Evolutionary conservation across 2,797 vertebrate genomes (phyloP).

Genomic region (Channallabes apus): DNA sequence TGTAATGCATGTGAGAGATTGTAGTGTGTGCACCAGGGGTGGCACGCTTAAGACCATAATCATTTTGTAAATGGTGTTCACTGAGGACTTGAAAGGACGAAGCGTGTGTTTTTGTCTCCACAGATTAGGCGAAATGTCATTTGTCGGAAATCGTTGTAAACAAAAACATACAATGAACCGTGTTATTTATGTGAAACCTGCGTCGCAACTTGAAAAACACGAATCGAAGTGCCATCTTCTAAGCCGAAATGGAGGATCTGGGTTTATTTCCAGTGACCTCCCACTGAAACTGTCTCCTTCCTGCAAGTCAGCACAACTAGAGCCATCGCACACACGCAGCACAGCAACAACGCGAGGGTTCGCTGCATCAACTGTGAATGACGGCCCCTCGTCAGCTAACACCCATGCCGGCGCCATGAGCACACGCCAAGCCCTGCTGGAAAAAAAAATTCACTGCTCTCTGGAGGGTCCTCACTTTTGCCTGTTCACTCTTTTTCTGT

Average conservation of each 20-base stretch:
- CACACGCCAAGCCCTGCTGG: constrained; percentile 66
- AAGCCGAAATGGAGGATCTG: constrained; percentile 30
- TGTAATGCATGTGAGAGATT: constrained; percentile 20
- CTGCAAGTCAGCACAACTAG: constrained; percentile 38
- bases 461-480: constrained; percentile 68
- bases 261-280: constrained; percentile 31
- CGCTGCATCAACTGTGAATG: constrained; percentile 58
- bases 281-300: constrained; percentile 47
- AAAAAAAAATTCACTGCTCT: constrained; percentile 77
- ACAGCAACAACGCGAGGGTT: constrained; percentile 47
- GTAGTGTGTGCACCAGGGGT: constrained; percentile 37
- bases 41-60: constrained; percentile 43
- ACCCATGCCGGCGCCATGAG: constrained; percentile 68
- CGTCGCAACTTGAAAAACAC: constrained; percentile 24
- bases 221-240: constrained; percentile 42
- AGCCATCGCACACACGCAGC: constrained; percentile 32
- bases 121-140: constrained; percentile 20
- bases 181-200: constrained; percentile 1
- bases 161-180: constrained; percentile 24
- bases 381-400: constrained; percentile 59
- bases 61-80: constrained; percentile 32
- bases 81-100: constrained; percentile 28
- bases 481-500: constrained; percentile 67
- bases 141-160: constrained; percentile 23
- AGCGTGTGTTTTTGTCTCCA: constrained; percentile 30